These are phyloP conservation scores for Odontomyia ornata DNA, from an alignment of 2,888 invertebrate species.

Conservation along the genomic window DNA sequence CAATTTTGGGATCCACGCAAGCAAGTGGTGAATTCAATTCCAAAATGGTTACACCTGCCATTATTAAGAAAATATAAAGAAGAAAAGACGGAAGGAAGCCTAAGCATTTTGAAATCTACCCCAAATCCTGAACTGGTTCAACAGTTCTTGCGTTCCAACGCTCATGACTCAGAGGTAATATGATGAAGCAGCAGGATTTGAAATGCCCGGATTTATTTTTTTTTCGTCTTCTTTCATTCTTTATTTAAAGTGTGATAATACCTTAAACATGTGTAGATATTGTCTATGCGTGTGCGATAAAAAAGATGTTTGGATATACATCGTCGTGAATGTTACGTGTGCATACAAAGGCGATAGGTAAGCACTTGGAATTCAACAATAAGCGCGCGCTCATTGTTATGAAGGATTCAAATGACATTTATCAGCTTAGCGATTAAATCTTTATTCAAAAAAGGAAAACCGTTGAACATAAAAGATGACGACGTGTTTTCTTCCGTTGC, in stretches of 20 bases:
- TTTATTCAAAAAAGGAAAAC: not conserved
- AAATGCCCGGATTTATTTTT: not conserved
- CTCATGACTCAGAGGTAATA: not conserved
- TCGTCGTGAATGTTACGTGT: not conserved
- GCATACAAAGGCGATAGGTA: not conserved
- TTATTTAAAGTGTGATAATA: not conserved
- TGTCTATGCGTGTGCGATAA: not conserved
- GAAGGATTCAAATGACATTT: slow-evolving; percentile 31
- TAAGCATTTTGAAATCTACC: not conserved
- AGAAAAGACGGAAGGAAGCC: not conserved
- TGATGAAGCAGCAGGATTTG: slow-evolving; percentile 13
- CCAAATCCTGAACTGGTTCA: not conserved
- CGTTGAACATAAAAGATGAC: slow-evolving; percentile 23
- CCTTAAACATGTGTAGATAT: not conserved
- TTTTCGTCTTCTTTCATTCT: not conserved
- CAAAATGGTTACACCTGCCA: not conserved
- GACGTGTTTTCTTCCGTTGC: not conserved
- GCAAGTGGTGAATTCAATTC: not conserved
- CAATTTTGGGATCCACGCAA: not conserved
- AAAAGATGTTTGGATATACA: too few species aligned
- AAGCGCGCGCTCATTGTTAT: not conserved
- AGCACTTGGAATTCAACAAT: not conserved
- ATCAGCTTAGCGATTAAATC: slow-evolving; percentile 28
- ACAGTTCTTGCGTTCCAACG: not conserved
- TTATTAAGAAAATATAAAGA: slow-evolving; percentile 8